Percentiles rank a stretch among this genome's conserved stretches.
Evolutionary conservation across 2,797 vertebrate species (phyloP).

Genomic region (Cryptoblepharus egeriae): DNA sequence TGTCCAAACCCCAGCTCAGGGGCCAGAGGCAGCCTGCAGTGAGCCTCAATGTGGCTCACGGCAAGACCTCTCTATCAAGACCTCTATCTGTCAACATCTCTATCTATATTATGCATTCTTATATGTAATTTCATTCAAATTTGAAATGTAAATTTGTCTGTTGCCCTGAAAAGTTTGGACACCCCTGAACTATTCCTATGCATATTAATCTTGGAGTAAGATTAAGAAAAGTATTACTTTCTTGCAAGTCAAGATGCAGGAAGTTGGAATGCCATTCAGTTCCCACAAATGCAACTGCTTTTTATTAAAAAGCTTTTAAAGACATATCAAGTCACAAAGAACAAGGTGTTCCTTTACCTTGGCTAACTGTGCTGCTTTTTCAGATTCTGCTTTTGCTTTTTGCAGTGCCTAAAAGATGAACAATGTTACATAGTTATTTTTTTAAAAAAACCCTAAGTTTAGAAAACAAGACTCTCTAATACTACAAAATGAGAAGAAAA

Average conservation of each 20-base stretch:
- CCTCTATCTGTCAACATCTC: no score
- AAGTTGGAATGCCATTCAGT: background rate
- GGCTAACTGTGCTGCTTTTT: conserved; percentile 9
- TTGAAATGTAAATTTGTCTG: no score
- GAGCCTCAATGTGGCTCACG: no score
- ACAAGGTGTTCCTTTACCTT: conserved; percentile 37
- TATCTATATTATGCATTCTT: no score
- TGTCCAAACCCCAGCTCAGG: no score
- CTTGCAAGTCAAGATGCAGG: background rate
- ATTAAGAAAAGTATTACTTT: background rate
- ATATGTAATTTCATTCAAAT: no score
- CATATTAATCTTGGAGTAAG: background rate
- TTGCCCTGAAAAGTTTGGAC: no score
- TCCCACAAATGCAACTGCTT: background rate
- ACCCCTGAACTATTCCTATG: no score
- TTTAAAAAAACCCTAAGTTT: background rate
- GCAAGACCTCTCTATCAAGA: no score
- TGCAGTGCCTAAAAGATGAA: conserved; percentile 1
- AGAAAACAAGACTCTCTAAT: background rate
- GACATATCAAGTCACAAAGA: background rate
- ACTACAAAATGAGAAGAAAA: background rate
- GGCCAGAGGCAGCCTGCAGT: no score
- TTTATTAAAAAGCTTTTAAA: background rate
- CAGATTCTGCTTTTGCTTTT: conserved; percentile 36
- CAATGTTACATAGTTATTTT: background rate